phyloP scores from a whole-genome alignment of 2,113 vertebrate species.

The Pseudolaguvia tuberculata region DNA sequence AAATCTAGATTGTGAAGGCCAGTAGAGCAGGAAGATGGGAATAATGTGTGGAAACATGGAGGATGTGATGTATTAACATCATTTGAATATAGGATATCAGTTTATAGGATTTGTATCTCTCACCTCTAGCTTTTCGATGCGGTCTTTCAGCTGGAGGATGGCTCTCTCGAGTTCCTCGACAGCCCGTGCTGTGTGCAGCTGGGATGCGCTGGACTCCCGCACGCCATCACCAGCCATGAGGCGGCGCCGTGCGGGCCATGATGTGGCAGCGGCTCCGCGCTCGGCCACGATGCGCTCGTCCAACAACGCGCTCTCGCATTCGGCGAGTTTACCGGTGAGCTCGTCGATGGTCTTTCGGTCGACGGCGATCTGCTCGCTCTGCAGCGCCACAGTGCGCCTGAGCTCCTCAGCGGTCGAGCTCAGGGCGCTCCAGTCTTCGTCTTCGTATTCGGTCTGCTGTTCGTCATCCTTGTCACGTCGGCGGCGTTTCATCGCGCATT shows the following conservation, averaged over 20 bases:
- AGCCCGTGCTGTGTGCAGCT: constrained; percentile 70
- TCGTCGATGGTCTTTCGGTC: constrained; percentile 89
- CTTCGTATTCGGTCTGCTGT: constrained; percentile 56
- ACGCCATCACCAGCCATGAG: constrained; percentile 81
- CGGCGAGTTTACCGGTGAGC: constrained; percentile 86
- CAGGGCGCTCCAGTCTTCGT: constrained; percentile 79
- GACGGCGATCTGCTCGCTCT: constrained; percentile 87
- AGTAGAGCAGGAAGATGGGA: background rate
- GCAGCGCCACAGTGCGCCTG: constrained; percentile 83
- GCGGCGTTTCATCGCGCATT: constrained; percentile 68
- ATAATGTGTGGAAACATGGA: background rate
- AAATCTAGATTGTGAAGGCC: background rate
- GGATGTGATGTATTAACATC: too few species aligned
- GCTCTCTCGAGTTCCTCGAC: constrained; percentile 87
- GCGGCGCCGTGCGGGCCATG: constrained; percentile 73
- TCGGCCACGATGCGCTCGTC: constrained; percentile 65
- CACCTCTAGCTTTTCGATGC: constrained; percentile 93
- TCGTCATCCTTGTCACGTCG: constrained; percentile 44
- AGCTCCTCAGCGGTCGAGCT: constrained; percentile 85
- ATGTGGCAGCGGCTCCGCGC: constrained; percentile 58
- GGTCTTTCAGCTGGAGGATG: constrained; percentile 87
- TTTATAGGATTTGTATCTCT: constrained; percentile 17
- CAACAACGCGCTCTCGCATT: constrained; percentile 81
- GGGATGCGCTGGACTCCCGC: constrained; percentile 63
- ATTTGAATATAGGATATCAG: background rate